These are phyloP conservation scores for Panorpa germanica DNA, from an alignment of 2,888 invertebrate genomes.

Conservation along the genomic window DNA sequence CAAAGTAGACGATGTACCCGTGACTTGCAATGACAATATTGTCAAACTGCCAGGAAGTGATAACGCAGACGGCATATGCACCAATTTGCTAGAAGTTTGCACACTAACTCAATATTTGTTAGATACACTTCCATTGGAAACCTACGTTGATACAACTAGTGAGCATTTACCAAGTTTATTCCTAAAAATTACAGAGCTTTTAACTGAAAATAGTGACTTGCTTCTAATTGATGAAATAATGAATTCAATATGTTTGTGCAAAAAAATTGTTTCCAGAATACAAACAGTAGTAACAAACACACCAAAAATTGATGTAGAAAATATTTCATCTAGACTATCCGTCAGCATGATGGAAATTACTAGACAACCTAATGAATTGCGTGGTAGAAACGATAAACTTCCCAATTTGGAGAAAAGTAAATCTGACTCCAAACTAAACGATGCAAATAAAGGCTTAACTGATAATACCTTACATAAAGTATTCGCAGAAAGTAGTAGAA, in stretches of 20 bases:
- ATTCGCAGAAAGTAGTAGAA: too few relatives aligned
- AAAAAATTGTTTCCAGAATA: constrained; percentile 54
- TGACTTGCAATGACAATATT: too few relatives aligned
- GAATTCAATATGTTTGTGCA: constrained; percentile 43
- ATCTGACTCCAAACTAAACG: constrained; percentile 41
- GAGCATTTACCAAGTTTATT: constrained; percentile 63
- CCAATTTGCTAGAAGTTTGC: constrained; percentile 51
- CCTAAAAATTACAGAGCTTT: constrained; percentile 38
- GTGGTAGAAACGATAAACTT: too few relatives aligned
- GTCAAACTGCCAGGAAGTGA: too few relatives aligned
- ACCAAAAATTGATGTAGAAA: constrained; percentile 9
- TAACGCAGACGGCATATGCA: too few relatives aligned
- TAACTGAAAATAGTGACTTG: constrained; percentile 33
- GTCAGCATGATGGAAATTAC: neutral
- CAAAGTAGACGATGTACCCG: constrained; percentile 16
- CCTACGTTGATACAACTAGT: constrained; percentile 56
- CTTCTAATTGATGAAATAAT: constrained; percentile 41
- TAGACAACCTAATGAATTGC: constrained; percentile 5
- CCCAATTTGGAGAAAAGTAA: constrained; percentile 40
- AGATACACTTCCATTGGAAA: constrained; percentile 55
- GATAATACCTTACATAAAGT: too few relatives aligned
- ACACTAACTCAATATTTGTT: constrained; percentile 52
- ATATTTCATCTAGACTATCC: neutral
- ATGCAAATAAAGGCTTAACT: constrained; percentile 20
- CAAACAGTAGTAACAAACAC: constrained; percentile 32